Evolutionary conservation across 1,140 invertebrate species (phyloP).

Genomic region (Hypothenemus hampei): DNA sequence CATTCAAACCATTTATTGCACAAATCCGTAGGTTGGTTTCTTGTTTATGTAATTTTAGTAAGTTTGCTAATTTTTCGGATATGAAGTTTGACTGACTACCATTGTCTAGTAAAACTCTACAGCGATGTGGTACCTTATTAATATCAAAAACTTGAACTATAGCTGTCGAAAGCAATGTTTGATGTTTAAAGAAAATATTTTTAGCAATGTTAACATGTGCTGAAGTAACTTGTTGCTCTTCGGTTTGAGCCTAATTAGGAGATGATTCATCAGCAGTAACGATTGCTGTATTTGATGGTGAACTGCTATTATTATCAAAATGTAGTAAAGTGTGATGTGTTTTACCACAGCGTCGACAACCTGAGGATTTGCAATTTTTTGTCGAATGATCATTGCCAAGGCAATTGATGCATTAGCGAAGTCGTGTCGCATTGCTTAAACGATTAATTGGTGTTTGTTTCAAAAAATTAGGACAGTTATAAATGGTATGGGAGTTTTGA

Average conservation of each 20-base stretch:
- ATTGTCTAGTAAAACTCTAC: constrained; percentile 11
- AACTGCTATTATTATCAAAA: constrained; percentile 3
- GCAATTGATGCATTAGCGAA: not conserved
- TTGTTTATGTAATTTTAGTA: constrained; percentile 4
- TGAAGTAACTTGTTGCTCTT: not conserved
- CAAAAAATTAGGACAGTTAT: constrained; percentile 15
- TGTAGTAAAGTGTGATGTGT: constrained; percentile 22
- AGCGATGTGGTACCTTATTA: not conserved
- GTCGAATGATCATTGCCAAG: not conserved
- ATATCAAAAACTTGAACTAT: constrained; percentile 4
- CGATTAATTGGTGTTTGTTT: constrained; percentile 2
- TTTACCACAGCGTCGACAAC: constrained; percentile 8
- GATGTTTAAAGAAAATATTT: not conserved
- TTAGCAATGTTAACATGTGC: not conserved
- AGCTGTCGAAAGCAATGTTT: constrained; percentile 7
- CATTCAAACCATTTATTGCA: not conserved
- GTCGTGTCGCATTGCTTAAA: not conserved
- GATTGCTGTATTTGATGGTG: not conserved
- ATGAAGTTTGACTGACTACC: constrained; percentile 17
- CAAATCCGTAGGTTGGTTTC: constrained; percentile 1
- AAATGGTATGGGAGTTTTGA: constrained; percentile 9
- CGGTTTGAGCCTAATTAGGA: too few relatives aligned
- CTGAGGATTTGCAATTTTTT: constrained; percentile 1
- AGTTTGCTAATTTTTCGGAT: constrained; percentile 6
- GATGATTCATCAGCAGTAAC: not conserved